Evolutionary conservation across 2,113 vertebrate species (phyloP), one percentile per base, ranked within the genome.

Genomic region (Mixornis gularis): DNA sequence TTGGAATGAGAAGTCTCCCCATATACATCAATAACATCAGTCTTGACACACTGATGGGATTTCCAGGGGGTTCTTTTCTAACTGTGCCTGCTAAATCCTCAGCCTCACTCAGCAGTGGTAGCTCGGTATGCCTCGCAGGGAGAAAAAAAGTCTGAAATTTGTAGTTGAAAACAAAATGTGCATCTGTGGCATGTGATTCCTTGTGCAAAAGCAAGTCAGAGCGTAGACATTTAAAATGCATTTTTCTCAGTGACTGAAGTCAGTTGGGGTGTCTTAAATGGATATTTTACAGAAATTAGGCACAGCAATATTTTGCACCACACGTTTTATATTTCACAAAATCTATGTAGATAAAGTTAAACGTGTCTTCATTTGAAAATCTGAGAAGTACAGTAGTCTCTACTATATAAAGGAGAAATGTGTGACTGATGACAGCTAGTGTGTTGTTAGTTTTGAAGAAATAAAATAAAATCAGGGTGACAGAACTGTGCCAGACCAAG

Each of bases 1-100:
- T 90, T 97, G 87, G 97, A 96, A 97, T 97, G 96, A 97, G 97
- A 98, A 97, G 95, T 96, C 96, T 96, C 95, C 90, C 95, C 95
- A 95, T 87, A 77, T 94, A 94, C 97, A 98, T 98, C 97, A 98
- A 98, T 98, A 98, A 98, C 97, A 95, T 90, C 82, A 94, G 69
- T 74, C 78, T 93, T 97, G 98, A 98, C 97, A 98, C 95, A 62
- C 94, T 82, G 95, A 95, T 96, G 96, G 90, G 93, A 92, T 96
- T 97, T 97, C 96, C 95, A 97, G 93, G 79, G 79, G 69, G 77
- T 92, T 96, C 92, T 96, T 95, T 90, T 87, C 94, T 92, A 85
- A 77, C 93, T 92, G 76, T 92, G 87, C 79, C 76, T 95, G 86
- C 79, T 94, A 69, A 95, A 91, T 79, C 49, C 87, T 66, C 89